Evolutionary conservation across 2,113 vertebrate genomes (phyloP).

Genomic region (Uropsilus gracilis): DNA sequence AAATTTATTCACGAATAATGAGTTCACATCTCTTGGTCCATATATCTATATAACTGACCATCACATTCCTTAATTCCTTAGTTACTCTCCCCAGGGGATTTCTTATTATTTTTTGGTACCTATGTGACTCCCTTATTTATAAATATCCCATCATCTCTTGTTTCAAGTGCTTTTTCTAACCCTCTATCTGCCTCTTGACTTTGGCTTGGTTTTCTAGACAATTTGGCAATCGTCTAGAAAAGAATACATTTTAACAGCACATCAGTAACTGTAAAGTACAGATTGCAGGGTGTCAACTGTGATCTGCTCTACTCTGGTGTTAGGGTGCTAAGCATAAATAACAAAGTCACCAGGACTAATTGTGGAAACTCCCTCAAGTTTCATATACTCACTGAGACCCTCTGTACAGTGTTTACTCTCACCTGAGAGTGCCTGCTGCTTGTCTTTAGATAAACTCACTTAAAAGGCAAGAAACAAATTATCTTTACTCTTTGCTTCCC

Average conservation of each 20-base stretch:
- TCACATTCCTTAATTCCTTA: background rate
- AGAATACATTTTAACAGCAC: background rate
- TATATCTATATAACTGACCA: background rate
- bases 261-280: background rate
- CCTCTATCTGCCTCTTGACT: background rate
- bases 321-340: background rate
- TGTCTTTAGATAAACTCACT: background rate
- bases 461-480: background rate
- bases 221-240: background rate
- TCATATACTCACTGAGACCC: background rate
- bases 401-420: background rate
- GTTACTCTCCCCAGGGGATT: background rate
- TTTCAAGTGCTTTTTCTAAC: background rate
- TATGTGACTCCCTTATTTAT: background rate
- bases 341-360: background rate
- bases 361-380: background rate
- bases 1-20: background rate
- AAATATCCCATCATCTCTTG: background rate
- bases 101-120: background rate
- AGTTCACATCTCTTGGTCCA: background rate
- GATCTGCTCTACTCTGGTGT: background rate
- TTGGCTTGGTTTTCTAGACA: too few relatives aligned
- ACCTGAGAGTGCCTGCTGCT: background rate
- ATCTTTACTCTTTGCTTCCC: background rate
- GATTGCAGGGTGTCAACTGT: background rate